A percentile compares a stretch with the other conserved stretches of the same genome.
Evolutionary conservation across 2,113 vertebrate species (phyloP).

Genomic region (Melanostigma gelatinosum): DNA sequence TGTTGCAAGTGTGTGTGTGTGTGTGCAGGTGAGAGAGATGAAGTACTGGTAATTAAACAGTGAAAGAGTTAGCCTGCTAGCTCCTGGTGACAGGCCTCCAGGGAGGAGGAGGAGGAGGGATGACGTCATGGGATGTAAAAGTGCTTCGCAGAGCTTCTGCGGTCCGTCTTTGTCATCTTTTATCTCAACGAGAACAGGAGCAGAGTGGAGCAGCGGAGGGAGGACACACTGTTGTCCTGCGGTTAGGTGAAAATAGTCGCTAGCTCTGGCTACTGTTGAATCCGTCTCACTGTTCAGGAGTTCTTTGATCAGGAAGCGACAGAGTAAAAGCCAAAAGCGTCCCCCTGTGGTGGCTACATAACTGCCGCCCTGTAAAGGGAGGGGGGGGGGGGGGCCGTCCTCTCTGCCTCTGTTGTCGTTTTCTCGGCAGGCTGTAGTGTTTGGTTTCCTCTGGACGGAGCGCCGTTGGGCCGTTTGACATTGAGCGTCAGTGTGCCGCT

Average conservation of each 20-base stretch:
- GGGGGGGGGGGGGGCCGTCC: slow-evolving; percentile 17
- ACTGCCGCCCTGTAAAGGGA: slow-evolving; percentile 50
- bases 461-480: slow-evolving; percentile 27
- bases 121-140: slow-evolving; percentile 65
- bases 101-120: slow-evolving; percentile 28
- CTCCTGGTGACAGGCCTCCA: slow-evolving; percentile 50
- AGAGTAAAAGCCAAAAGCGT: slow-evolving; percentile 9
- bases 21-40: slow-evolving; percentile 42
- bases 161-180: slow-evolving; percentile 42
- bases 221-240: neutral
- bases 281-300: neutral
- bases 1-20: slow-evolving; percentile 9
- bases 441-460: slow-evolving; percentile 30
- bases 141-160: slow-evolving; percentile 48
- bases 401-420: slow-evolving; percentile 22
- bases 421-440: slow-evolving; percentile 27
- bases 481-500: slow-evolving; percentile 14
- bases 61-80: slow-evolving; percentile 32
- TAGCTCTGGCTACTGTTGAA: slow-evolving; percentile 15
- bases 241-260: neutral
- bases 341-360: slow-evolving; percentile 26
- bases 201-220: slow-evolving; percentile 3
- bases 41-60: slow-evolving; percentile 45
- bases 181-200: neutral
- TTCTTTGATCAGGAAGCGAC: slow-evolving; percentile 15